Conservation (phyloP, 2,797 vertebrate genomes). For the Ispidina lecontei region DNA sequence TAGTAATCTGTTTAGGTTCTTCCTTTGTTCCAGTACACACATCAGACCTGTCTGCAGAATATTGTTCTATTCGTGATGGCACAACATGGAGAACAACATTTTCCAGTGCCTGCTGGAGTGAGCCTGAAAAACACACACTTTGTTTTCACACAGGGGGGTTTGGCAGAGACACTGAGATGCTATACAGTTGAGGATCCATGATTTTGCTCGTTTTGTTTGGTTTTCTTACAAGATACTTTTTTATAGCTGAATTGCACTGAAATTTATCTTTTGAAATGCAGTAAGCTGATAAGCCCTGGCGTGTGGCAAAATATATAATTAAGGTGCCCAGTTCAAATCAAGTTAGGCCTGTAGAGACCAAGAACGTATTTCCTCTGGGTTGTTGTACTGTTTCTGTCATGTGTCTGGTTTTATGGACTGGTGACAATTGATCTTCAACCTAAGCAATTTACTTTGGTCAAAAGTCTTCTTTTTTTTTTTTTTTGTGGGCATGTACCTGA, state of each 20-base stretch:
- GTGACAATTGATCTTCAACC: background rate
- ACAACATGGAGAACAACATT: background rate
- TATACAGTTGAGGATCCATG: background rate
- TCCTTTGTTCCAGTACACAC: background rate
- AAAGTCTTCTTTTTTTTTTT: background rate
- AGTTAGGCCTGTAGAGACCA: background rate
- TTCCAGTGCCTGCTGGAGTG: background rate
- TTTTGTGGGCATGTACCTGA: background rate
- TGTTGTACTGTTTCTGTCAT: background rate
- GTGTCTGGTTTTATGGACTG: background rate
- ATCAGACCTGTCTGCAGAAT: background rate
- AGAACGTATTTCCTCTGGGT: background rate
- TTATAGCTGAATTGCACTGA: background rate
- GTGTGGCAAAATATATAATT: background rate
- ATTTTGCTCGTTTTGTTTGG: background rate
- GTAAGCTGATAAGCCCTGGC: background rate
- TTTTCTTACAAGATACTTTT: background rate
- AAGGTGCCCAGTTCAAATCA: background rate
- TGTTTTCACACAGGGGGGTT: background rate
- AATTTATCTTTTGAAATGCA: background rate
- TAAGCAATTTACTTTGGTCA: background rate
- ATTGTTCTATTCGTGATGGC: background rate
- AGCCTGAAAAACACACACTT: background rate
- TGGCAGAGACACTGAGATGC: background rate
- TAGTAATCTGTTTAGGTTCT: background rate